Evolutionary conservation across 30 jellyfish, hydroid and myxozoan genomes (phyloP).

Genomic region (Morbakka virulenta): DNA sequence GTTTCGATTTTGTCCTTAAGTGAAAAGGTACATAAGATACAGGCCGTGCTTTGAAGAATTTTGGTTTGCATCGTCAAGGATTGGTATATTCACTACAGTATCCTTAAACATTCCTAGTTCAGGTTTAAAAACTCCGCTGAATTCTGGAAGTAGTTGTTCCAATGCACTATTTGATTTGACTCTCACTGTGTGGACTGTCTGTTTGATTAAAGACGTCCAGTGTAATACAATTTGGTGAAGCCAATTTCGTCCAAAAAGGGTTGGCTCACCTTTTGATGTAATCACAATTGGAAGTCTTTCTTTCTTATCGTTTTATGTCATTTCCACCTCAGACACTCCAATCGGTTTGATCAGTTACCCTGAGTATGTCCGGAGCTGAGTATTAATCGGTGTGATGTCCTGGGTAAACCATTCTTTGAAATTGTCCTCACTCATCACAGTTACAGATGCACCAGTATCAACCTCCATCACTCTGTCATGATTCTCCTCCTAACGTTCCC

Average conservation of each 20-base stretch:
- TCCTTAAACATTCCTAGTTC: conserved; percentile 28
- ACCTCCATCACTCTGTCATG: too few species aligned
- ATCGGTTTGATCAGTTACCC: conserved; percentile 21
- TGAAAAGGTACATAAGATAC: conserved; percentile 78
- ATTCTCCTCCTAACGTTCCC: too few species aligned
- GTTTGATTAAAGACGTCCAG: background rate
- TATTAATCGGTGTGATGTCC: background rate
- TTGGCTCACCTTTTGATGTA: conserved; percentile 15
- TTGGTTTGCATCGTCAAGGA: conserved; percentile 36
- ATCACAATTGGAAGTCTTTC: conserved; percentile 13
- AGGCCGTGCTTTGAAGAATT: conserved; percentile 53
- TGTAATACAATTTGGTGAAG: background rate
- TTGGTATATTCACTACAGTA: conserved; percentile 10
- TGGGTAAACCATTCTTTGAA: background rate
- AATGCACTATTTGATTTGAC: background rate
- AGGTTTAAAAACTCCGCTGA: conserved; percentile 10
- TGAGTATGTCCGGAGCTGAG: conserved; percentile 13
- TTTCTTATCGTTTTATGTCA: background rate
- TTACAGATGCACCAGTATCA: conserved; percentile 6
- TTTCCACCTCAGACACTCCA: conserved; percentile 17
- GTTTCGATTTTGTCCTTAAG: conserved; percentile 24
- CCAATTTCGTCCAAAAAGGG: conserved; percentile 35
- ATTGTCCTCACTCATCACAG: background rate
- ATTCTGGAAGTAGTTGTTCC: background rate
- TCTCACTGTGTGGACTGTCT: background rate